Evolutionary conservation across 2,797 vertebrate species (phyloP).

Genomic region (Octomys mimax): DNA sequence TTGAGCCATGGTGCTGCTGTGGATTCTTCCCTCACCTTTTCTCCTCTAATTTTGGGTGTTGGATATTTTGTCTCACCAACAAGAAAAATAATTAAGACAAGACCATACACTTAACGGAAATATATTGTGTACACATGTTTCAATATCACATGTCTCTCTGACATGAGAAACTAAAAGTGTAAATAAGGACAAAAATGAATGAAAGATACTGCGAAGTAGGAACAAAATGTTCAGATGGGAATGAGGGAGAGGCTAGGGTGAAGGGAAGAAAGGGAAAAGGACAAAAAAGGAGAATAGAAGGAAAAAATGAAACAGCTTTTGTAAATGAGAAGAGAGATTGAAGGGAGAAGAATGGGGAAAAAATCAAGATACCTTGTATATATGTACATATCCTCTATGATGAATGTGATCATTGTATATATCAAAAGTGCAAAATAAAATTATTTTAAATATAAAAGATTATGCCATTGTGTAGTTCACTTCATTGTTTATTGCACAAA

Average conservation of each 20-base stretch:
- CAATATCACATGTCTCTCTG: neutral
- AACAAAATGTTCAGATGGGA: neutral
- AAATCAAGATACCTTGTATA: neutral
- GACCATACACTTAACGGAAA: neutral
- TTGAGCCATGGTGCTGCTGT: too few species aligned
- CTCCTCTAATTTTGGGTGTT: neutral
- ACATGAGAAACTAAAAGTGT: neutral
- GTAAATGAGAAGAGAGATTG: neutral
- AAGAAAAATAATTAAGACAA: neutral
- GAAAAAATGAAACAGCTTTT: neutral
- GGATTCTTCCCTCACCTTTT: neutral
- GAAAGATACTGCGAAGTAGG: neutral
- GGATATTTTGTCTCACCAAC: neutral
- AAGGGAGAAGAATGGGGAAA: neutral
- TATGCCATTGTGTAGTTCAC: constrained; percentile 27
- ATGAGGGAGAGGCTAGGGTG: too few species aligned
- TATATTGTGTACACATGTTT: neutral
- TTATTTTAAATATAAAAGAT: neutral
- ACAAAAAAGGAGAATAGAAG: neutral
- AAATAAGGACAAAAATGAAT: neutral
- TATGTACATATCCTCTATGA: neutral
- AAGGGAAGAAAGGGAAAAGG: neutral
- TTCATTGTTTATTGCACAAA: constrained; percentile 45
- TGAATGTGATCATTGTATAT: neutral
- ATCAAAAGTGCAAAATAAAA: neutral